These are phyloP conservation scores for Cryptomyrus ogoouensis DNA, from an alignment of 2,113 vertebrate genomes.

Conservation along the genomic window DNA sequence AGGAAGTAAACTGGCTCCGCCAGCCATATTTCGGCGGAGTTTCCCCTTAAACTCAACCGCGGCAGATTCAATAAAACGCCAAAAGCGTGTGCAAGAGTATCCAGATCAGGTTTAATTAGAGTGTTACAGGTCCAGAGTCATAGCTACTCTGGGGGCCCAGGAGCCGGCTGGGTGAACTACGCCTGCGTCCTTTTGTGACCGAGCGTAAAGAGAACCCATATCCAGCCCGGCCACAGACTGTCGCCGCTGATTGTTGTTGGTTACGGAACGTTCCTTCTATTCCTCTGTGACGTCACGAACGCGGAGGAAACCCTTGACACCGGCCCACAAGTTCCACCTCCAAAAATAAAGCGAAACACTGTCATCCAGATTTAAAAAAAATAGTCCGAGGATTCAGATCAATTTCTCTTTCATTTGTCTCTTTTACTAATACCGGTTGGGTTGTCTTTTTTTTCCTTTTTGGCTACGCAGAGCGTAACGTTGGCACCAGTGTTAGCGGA, in stretches of 20 bases:
- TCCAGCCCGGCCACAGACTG: not conserved
- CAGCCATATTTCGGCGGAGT: constrained; percentile 3
- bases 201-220: not conserved
- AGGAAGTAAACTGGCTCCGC: not conserved
- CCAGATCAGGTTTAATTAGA: constrained; percentile 1
- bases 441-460: not conserved
- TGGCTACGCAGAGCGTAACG: not conserved
- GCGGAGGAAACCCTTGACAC: constrained; percentile 7
- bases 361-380: not conserved
- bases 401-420: not conserved
- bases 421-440: not conserved
- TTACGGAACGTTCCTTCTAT: constrained; percentile 6
- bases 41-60: not conserved
- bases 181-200: not conserved
- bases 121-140: not conserved
- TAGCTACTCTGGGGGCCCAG: not conserved
- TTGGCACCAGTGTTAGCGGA: not conserved
- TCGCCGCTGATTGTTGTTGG: constrained; percentile 4
- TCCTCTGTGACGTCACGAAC: not conserved
- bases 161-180: not conserved
- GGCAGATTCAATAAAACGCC: constrained; percentile 13
- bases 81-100: not conserved
- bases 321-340: constrained; percentile 2
- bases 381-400: not conserved
- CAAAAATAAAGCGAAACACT: not conserved